Conservation (phyloP, 2,113 vertebrate species). For the Proteles cristata region DNA sequence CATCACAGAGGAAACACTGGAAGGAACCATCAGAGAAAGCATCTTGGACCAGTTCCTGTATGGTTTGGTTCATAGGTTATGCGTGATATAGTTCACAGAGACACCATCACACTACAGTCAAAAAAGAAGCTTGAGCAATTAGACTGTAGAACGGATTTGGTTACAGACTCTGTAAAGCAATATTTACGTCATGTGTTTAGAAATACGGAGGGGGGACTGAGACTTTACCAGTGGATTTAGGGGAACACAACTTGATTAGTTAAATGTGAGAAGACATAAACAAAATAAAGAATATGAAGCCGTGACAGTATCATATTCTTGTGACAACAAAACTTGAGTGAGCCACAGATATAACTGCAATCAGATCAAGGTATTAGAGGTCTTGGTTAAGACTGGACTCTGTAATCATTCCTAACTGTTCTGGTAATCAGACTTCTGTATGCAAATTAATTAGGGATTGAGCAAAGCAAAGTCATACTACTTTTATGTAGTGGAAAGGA, state of each 20-base stretch:
- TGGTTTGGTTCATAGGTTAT: background rate
- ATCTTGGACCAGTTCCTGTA: background rate
- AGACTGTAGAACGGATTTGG: background rate
- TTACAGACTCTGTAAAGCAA: background rate
- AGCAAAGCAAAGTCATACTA: background rate
- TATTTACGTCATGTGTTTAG: background rate
- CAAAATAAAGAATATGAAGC: background rate
- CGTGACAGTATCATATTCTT: background rate
- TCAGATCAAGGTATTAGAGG: background rate
- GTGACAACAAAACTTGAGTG: background rate
- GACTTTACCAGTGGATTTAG: background rate
- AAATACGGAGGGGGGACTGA: background rate
- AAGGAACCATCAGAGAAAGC: background rate
- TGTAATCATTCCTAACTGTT: background rate
- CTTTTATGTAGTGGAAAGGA: background rate
- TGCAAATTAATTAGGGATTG: background rate
- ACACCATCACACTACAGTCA: background rate
- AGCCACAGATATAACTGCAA: background rate
- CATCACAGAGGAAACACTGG: background rate
- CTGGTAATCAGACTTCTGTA: background rate
- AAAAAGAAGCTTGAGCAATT: conserved; percentile 9
- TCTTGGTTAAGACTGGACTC: background rate
- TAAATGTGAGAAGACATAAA: background rate
- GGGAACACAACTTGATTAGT: background rate
- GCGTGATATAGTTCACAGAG: background rate